Conservation (phyloP, 2,113 vertebrate genomes). For the Ceratotherium simum region DNA sequence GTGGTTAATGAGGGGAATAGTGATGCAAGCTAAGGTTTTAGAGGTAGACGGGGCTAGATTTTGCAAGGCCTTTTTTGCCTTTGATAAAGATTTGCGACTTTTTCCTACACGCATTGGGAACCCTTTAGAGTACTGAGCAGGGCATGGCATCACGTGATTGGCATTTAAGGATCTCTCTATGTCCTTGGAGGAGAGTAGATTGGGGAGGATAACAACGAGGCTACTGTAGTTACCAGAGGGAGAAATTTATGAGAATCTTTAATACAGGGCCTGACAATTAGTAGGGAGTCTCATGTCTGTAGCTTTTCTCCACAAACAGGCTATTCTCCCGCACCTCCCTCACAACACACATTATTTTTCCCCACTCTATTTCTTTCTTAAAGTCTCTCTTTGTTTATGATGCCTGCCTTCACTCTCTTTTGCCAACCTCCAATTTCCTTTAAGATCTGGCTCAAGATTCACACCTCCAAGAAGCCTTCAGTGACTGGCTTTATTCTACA, state of each 20-base stretch:
- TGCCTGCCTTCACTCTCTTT: not conserved
- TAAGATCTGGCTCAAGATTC: not conserved
- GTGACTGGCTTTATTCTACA: not conserved
- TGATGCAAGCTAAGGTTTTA: not conserved
- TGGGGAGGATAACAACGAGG: not conserved
- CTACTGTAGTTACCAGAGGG: not conserved
- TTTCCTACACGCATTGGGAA: not conserved
- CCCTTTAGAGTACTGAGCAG: not conserved
- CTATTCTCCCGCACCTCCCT: not conserved
- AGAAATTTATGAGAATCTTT: not conserved
- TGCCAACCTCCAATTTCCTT: not conserved
- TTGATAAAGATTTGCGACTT: not conserved
- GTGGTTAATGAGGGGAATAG: not conserved
- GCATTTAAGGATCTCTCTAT: not conserved
- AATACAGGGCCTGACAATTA: not conserved
- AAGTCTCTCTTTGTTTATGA: not conserved
- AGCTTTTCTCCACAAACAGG: not conserved
- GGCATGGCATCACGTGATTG: not conserved
- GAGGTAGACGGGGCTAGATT: not conserved
- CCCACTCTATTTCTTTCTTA: not conserved
- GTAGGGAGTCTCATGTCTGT: not conserved
- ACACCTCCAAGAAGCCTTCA: not conserved
- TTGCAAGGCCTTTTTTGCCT: not conserved
- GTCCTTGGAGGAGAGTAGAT: not conserved
- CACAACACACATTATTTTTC: not conserved